phyloP scores from a whole-genome alignment of 35 echinoderm and acorn worm species.

The Strongylocentrotus purpuratus region DNA sequence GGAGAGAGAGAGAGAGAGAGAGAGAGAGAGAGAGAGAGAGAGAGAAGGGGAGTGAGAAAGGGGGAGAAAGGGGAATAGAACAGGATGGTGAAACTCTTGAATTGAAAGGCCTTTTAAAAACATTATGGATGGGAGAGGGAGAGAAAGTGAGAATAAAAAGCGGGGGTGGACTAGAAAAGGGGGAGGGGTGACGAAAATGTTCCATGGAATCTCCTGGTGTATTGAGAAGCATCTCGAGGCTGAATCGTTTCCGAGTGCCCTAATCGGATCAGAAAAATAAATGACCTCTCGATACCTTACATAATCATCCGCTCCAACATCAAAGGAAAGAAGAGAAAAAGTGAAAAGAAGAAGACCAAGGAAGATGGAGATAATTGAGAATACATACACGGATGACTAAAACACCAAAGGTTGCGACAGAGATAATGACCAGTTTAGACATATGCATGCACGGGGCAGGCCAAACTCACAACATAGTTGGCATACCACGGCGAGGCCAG shows the following conservation, averaged over 20 bases:
- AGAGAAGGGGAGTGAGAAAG: too few species aligned
- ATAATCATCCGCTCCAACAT: background rate
- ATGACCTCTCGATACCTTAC: background rate
- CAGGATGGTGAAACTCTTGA: background rate
- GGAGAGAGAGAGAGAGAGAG: too few species aligned
- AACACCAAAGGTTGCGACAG: background rate
- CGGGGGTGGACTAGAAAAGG: background rate
- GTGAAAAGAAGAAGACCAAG: background rate
- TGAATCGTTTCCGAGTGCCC: background rate
- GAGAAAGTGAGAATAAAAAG: background rate
- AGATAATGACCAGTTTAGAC: background rate
- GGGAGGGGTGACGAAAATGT: constrained; percentile 1
- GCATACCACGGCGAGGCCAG: background rate
- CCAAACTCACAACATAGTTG: constrained; percentile 3
- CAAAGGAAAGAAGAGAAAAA: background rate
- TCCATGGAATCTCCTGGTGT: background rate
- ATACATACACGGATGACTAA: background rate
- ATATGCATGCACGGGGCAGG: background rate
- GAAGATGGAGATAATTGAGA: background rate
- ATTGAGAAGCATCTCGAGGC: background rate
- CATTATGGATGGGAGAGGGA: background rate
- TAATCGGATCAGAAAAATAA: background rate
- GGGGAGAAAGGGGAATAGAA: background rate
- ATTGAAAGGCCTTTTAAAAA: background rate
- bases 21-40: too few species aligned